Conservation (phyloP, 2,888 invertebrate genomes). For the Sarcophaga variegata region DNA sequence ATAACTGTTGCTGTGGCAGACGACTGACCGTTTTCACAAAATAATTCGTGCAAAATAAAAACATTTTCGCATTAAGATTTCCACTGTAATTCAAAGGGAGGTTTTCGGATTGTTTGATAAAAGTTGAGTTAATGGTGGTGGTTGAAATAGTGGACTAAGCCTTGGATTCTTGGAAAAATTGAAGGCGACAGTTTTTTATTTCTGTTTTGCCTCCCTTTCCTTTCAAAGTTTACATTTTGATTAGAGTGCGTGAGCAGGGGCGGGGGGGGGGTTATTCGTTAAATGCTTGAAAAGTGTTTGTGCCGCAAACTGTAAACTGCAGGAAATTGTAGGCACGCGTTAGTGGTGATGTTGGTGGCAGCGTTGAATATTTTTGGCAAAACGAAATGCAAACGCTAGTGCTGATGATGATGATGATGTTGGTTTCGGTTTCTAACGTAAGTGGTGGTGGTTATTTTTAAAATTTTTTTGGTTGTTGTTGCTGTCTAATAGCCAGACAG, state of each 20-base stretch:
- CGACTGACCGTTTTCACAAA: background rate
- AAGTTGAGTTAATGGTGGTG: background rate
- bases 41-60: conserved; percentile 1
- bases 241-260: background rate
- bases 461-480: background rate
- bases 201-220: background rate
- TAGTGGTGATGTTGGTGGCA: conserved; percentile 52
- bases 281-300: conserved; percentile 67
- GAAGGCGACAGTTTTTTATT: background rate
- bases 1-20: background rate
- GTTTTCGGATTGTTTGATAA: background rate
- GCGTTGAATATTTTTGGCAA: conserved; percentile 49
- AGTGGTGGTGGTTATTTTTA: background rate
- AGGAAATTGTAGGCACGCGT: conserved; percentile 67
- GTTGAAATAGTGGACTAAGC: conserved; percentile 21
- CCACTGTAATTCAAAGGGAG: conserved; percentile 51
- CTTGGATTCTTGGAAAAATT: conserved; percentile 14
- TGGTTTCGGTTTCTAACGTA: no score
- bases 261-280: conserved; percentile 52
- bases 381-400: background rate
- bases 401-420: conserved; percentile 27
- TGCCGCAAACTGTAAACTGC: conserved; percentile 59
- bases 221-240: background rate
- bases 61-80: conserved; percentile 37
- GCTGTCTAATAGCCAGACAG: conserved; percentile 39